Base-by-base conservation (phyloP, 2,888 invertebrate species). In the Tuta absoluta region DNA sequence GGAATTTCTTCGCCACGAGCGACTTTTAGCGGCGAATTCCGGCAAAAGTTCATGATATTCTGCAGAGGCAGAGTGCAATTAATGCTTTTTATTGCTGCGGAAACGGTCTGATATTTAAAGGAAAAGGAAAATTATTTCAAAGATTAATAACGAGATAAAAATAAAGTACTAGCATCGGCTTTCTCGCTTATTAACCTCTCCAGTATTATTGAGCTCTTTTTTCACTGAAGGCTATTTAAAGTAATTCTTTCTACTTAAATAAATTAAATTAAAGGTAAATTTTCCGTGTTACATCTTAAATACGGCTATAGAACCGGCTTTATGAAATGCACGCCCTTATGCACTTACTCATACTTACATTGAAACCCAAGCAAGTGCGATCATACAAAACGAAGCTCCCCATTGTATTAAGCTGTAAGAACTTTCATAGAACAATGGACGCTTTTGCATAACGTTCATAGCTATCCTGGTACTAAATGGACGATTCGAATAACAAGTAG, bases 341-440 rank as follows among this genome's bases (percentile, higher is more conserved):
- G 51, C 23, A 53, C 21, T 24, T 23, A 53, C 51, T 14, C 21
- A 12, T 23, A 24, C 51, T 14, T 23, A 53, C 51, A 56, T 56
- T n/a, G 33, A 33, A 56, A 33, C 7, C 21, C 24, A 53, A 33
- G 56, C 14, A 28, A 56, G n/a, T 28, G 56, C 14, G 56, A 14
- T 28, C 56, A 56, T 56, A 33, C 56, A 56, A 56, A 56, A 56
- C 56, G 56, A 56, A 56, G 56, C 51, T 53, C 51, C 24, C 56
- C 33, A 56, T 56, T 56, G 56, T 56, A 56, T 56, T 28, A 56
- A 56, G 56, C n/a, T 56, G 56, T 56, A 56, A 56, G 56, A 56
- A 56, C 56, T 56, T 56, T 56, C 28, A 17, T 33, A 56, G 56
- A 56, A 56, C 56, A 33, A 56, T 56, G 56, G 56, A 17, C 33